phyloP scores from a whole-genome alignment of 2,888 invertebrate species.

The Antheraea assamensis region DNA sequence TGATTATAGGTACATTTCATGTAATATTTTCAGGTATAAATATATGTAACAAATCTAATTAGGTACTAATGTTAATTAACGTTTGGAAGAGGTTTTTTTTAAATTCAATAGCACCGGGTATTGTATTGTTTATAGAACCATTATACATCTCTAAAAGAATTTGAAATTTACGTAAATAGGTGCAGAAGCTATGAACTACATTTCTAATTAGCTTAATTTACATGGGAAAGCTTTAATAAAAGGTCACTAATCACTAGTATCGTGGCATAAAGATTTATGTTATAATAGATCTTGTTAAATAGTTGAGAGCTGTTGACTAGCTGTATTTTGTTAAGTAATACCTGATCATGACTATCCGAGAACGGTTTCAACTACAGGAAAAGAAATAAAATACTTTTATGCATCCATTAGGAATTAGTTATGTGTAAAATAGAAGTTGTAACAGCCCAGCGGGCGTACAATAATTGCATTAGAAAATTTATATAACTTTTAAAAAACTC shows the following conservation, averaged over 20 bases:
- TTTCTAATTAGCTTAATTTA: slow-evolving; percentile 26
- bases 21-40: background rate
- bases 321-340: slow-evolving; percentile 63
- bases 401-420: slow-evolving; percentile 32
- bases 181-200: slow-evolving; percentile 21
- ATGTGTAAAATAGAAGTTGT: slow-evolving; percentile 12
- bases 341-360: slow-evolving; percentile 82
- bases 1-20: background rate
- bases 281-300: slow-evolving; percentile 30
- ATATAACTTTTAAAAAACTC: background rate
- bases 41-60: background rate
- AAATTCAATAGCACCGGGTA: background rate
- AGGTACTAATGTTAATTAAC: background rate
- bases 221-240: slow-evolving; percentile 31
- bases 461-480: background rate
- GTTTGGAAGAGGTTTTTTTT: background rate
- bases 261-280: slow-evolving; percentile 10
- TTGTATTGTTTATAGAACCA: background rate
- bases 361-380: slow-evolving; percentile 81
- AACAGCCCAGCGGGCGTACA: slow-evolving; percentile 5
- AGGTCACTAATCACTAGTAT: slow-evolving; percentile 30
- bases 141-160: background rate
- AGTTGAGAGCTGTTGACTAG: slow-evolving; percentile 61
- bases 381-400: slow-evolving; percentile 61
- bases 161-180: slow-evolving; percentile 9